Evolutionary conservation across 2,113 vertebrate species (phyloP).

Genomic region (Egretta garzetta): DNA sequence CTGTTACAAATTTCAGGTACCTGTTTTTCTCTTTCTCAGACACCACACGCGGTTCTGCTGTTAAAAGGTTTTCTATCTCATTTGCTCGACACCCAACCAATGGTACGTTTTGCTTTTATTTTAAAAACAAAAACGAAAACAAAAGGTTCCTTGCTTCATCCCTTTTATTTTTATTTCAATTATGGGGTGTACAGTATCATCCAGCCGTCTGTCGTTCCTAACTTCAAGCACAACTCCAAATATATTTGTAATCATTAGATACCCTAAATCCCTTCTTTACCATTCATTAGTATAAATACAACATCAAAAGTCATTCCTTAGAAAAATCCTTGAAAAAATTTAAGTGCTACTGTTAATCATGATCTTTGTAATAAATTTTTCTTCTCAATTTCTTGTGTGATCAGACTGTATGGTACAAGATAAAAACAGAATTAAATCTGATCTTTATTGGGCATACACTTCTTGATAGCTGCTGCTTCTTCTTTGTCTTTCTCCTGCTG

Average conservation of each 20-base stretch:
- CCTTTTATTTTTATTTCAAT: constrained; percentile 76
- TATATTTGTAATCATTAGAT: constrained; percentile 56
- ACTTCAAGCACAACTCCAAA: constrained; percentile 65
- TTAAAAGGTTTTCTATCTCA: constrained; percentile 98
- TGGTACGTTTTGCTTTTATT: constrained; percentile 94
- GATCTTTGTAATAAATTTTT: constrained; percentile 54
- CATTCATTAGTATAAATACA: constrained; percentile 56
- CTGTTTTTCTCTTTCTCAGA: constrained; percentile 97
- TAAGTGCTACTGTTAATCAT: constrained; percentile 26
- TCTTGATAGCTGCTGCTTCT: constrained; percentile 58
- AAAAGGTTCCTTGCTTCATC: constrained; percentile 80
- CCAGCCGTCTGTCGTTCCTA: constrained; percentile 60
- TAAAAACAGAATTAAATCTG: constrained; percentile 9
- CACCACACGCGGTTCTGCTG: constrained; percentile 92
- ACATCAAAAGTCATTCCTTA: constrained; percentile 40
- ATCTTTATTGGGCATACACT: constrained; percentile 46
- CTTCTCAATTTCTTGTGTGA: constrained; percentile 41
- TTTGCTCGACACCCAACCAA: constrained; percentile 98
- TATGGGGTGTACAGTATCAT: constrained; percentile 73
- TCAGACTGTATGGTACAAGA: constrained; percentile 41
- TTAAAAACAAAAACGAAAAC: constrained; percentile 72
- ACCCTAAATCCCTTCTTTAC: constrained; percentile 43
- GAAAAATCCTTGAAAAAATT: constrained; percentile 23
- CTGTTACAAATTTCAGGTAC: constrained; percentile 90
- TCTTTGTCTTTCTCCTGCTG: constrained; percentile 48